Conservation (phyloP, 2,113 vertebrate species). For the Neodon shergylaensis region DNA sequence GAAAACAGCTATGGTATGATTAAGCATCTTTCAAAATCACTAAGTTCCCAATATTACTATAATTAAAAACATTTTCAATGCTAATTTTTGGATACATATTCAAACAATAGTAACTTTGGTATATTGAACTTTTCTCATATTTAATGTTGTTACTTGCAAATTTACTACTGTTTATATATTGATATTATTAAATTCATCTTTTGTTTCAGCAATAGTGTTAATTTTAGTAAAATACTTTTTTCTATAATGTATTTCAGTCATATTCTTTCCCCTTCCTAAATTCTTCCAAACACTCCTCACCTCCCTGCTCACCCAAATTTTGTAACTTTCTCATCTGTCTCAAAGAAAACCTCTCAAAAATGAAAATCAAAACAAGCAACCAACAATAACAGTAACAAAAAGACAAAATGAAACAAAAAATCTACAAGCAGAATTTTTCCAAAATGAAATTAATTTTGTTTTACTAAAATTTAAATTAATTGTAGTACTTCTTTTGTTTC, state of each 20-base stretch:
- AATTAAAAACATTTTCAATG: background rate
- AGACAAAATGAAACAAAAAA: background rate
- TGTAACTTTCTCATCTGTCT: background rate
- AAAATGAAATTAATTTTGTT: background rate
- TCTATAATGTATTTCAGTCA: background rate
- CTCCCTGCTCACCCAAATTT: too few relatives aligned
- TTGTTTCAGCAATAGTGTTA: background rate
- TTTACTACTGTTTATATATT: background rate
- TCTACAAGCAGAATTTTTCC: background rate
- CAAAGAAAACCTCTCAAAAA: background rate
- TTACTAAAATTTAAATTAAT: background rate
- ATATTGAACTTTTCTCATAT: background rate
- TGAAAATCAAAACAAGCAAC: background rate
- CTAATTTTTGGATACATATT: background rate
- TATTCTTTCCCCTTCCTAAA: background rate
- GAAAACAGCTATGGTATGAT: background rate
- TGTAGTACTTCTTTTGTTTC: background rate
- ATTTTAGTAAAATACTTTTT: background rate
- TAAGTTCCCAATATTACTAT: background rate
- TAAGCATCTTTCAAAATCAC: background rate
- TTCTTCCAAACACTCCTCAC: background rate
- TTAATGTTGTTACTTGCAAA: background rate
- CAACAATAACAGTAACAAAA: background rate
- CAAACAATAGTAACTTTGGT: background rate
- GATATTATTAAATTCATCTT: background rate